A percentile compares a stretch with the other conserved stretches of the same genome.
These are phyloP conservation scores for Scelioninae gen. 1 DNA, from an alignment of 2,888 invertebrate genomes.

Conservation along the genomic window DNA sequence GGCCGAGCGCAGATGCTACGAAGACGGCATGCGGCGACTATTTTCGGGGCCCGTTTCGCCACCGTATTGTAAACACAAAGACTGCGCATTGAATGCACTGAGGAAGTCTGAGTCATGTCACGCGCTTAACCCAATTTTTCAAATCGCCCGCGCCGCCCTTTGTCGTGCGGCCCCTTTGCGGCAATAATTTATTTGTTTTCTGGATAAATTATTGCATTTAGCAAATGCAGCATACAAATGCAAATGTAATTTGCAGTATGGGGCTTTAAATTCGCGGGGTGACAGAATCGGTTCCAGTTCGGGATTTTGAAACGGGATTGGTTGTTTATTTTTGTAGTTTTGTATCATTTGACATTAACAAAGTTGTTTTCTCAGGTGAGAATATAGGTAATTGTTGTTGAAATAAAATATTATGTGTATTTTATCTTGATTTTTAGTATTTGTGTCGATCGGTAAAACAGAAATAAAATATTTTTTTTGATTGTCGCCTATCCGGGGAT, in stretches of 20 bases:
- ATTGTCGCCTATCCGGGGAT: no score
- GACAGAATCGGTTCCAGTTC: slow-evolving; percentile 7
- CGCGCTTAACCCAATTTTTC: slow-evolving; percentile 67
- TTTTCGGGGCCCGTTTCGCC: slow-evolving; percentile 51
- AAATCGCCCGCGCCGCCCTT: slow-evolving; percentile 27
- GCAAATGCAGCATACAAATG: slow-evolving; percentile 1
- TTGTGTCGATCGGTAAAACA: no score
- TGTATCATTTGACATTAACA: no score
- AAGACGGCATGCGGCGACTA: slow-evolving; percentile 55
- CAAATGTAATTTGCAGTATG: slow-evolving; percentile 21
- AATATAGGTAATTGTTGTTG: no score
- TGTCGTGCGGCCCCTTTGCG: slow-evolving; percentile 24
- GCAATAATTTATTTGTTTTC: slow-evolving; percentile 52
- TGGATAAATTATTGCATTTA: slow-evolving; percentile 34
- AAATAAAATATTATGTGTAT: no score
- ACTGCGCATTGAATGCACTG: slow-evolving; percentile 45
- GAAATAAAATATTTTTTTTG: no score
- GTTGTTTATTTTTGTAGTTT: no score
- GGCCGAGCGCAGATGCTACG: slow-evolving; percentile 52
- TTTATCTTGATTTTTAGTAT: no score
- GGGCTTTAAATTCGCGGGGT: slow-evolving; percentile 10
- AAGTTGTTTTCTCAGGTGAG: no score
- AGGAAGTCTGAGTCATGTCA: slow-evolving; percentile 60
- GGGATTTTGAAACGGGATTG: no score
- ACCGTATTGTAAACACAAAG: slow-evolving; percentile 58